phyloP scores from a whole-genome alignment of 1,140 invertebrate species.

The Pseudobourletiella spinata region DNA sequence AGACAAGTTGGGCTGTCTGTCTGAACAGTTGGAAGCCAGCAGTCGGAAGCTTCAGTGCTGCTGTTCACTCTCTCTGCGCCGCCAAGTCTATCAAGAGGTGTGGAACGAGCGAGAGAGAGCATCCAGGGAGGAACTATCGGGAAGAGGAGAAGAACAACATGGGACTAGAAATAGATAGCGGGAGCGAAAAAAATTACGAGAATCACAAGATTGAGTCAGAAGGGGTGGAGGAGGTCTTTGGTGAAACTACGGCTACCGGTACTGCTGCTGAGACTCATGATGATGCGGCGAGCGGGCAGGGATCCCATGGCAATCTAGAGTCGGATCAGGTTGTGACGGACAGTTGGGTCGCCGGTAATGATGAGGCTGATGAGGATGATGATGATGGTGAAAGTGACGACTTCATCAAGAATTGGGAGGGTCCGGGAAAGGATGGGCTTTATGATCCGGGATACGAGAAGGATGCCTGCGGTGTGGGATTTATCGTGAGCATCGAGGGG shows the following conservation, averaged over 20 bases:
- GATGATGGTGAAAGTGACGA: too few species aligned
- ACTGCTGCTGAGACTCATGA: background rate
- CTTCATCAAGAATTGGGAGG: slow-evolving; percentile 40
- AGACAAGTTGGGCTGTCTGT: too few species aligned
- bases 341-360: background rate
- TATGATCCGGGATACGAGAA: slow-evolving; percentile 90
- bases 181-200: background rate
- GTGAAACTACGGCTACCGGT: background rate
- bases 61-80: too few species aligned
- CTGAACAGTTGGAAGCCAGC: too few species aligned
- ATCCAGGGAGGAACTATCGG: background rate
- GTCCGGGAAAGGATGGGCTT: slow-evolving; percentile 61
- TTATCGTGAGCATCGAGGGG: slow-evolving; percentile 96
- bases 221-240: background rate
- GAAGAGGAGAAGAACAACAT: background rate
- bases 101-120: background rate
- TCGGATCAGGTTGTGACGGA: background rate
- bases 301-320: slow-evolving; percentile 5
- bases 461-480: slow-evolving; percentile 97
- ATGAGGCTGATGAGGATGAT: background rate
- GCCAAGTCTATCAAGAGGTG: too few species aligned
- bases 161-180: slow-evolving; percentile 1
- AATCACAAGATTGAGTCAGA: background rate
- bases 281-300: background rate
- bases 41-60: too few species aligned